Evolutionary conservation across 1,140 invertebrate species (phyloP).

Genomic region (Papilio xuthus): DNA sequence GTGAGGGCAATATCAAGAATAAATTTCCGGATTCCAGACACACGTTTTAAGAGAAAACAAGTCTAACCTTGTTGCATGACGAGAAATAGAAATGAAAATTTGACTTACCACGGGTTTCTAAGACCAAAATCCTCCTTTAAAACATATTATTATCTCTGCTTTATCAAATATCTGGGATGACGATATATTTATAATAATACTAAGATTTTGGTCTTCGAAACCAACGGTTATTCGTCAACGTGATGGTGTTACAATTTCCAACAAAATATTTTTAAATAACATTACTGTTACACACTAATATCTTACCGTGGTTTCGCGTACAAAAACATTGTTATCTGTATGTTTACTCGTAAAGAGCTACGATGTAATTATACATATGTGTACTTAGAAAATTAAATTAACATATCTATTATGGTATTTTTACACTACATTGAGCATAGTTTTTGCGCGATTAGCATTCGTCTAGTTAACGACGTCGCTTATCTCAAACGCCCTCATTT

Average conservation of each 20-base stretch:
- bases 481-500: conserved; percentile 36
- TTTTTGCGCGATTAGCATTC: conserved; percentile 49
- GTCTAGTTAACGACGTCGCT: conserved; percentile 40
- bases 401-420: conserved; percentile 43
- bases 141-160: no score
- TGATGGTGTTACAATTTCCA: no score
- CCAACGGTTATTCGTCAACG: no score
- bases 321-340: not conserved
- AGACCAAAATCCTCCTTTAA: no score
- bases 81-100: not conserved
- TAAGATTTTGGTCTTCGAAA: no score
- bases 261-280: no score
- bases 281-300: no score
- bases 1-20: conserved; percentile 16
- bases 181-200: no score
- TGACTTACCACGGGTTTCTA: not conserved
- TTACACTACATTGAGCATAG: conserved; percentile 48
- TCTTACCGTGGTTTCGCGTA: not conserved
- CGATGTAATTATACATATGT: not conserved
- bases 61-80: not conserved
- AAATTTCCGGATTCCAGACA: conserved; percentile 4
- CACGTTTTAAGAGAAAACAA: conserved; percentile 17
- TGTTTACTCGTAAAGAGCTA: not conserved
- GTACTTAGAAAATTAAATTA: conserved; percentile 35
- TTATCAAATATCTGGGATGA: no score